Evolutionary conservation across 2,888 invertebrate genomes (phyloP), one percentile per base, ranked within the genome.

Genomic region (Diploptera punctata): DNA sequence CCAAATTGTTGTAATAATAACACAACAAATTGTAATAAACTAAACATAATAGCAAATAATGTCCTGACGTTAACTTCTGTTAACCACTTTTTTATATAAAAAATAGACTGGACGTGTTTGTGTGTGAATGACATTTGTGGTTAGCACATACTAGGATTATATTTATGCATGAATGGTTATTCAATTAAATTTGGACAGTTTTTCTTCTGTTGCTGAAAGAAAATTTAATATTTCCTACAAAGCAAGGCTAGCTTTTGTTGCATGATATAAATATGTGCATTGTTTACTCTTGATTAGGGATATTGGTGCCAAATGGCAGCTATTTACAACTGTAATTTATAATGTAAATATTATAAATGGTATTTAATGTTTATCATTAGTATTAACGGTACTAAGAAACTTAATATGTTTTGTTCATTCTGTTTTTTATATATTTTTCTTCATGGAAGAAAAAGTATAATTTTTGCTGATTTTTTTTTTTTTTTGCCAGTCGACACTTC

Each of bases 361-460:
- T 65, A 65, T 33, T 38, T 65, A 65, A 44, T 38, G 19, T 43
- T 65, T 43, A 65, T 65, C 24, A 19, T 19, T 38, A 43, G 44
- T 65, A 65, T 65, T 65, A 65, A 65, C 65, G 65, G 65, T 65
- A 65, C 65, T 65, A 65, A 65, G 65, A 65, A 10, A 65, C 65
- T 65, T 65, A 65, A 61, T 19, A 16, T 61, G 31, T 65, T 65
- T 65, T 24, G 44, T 33, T 65, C 44, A 33, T 24, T 38, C 26
- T 43, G 4, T 18, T 18, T 61, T 61, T 7, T n/a, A 10, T 54
- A 26, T 5, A n/a, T n/a, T n/a, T n/a, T n/a, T n/a, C n/a, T n/a
- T n/a, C n/a, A n/a, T n/a, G n/a, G n/a, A n/a, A n/a, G n/a, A n/a
- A n/a, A n/a, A n/a, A n/a, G n/a, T n/a, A n/a, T n/a, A n/a, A n/a